Conservation (phyloP, 2,888 invertebrate genomes). For the Pollenia angustigena region DNA sequence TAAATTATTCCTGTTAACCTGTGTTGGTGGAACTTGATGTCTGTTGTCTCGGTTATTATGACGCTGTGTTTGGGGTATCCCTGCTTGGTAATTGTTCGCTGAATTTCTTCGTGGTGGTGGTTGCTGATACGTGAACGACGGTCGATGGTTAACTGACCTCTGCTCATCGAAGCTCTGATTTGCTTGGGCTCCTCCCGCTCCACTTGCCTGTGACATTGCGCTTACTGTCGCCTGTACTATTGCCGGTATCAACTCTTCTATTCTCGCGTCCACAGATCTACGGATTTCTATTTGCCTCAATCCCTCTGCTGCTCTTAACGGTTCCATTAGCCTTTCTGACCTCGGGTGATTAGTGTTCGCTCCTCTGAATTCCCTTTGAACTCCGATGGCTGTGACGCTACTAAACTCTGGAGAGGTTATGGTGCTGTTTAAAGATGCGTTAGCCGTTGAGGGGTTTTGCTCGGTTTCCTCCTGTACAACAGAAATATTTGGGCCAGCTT, state of each 20-base stretch:
- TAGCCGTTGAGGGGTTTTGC: no score
- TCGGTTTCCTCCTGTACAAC: neutral
- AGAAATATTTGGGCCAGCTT: neutral
- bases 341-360: neutral
- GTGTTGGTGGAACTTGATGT: neutral
- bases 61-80: neutral
- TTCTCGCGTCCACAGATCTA: neutral
- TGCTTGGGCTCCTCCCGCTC: no score
- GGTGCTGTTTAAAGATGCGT: neutral
- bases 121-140: neutral
- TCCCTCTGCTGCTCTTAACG: neutral
- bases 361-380: neutral
- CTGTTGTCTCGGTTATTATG: neutral
- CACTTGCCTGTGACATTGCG: neutral
- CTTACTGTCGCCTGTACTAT: neutral
- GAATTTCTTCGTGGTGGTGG: neutral
- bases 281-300: neutral
- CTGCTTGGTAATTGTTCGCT: neutral
- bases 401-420: neutral
- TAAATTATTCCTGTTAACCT: neutral
- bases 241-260: neutral
- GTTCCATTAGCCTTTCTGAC: neutral
- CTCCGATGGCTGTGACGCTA: neutral
- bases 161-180: neutral
- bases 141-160: neutral